phyloP scores from a whole-genome alignment of 2,797 vertebrate species.

The Lates japonicus region DNA sequence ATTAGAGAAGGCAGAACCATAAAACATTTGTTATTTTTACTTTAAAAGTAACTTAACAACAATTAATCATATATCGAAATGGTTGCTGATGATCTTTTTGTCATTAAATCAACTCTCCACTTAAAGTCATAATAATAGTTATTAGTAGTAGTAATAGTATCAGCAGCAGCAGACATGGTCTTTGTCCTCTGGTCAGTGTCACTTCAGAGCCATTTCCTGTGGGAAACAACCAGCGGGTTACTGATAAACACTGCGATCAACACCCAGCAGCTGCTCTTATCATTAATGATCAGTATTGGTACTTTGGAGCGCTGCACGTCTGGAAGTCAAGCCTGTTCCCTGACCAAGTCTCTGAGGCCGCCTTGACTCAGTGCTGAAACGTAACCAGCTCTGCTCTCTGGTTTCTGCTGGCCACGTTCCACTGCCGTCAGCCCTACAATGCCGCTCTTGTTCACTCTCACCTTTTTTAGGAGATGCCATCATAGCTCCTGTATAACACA shows the following conservation, averaged over 20 bases:
- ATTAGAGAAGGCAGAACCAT: too few species aligned
- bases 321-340: conserved; percentile 28
- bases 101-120: too few species aligned
- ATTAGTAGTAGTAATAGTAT: background rate
- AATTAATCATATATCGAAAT: too few species aligned
- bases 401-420: conserved; percentile 42
- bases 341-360: conserved; percentile 5
- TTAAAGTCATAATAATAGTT: background rate
- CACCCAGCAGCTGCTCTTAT: conserved; percentile 1
- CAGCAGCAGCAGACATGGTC: background rate
- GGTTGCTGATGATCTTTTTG: too few species aligned
- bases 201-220: background rate
- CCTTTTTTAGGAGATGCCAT: conserved; percentile 18
- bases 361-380: conserved; percentile 6
- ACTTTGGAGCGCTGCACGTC: background rate
- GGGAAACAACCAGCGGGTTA: background rate
- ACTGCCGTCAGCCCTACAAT: conserved; percentile 35
- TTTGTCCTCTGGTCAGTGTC: background rate
- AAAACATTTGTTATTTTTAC: too few species aligned
- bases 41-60: too few species aligned
- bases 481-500: conserved; percentile 2
- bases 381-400: conserved; percentile 29
- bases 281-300: background rate
- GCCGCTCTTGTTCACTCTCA: conserved; percentile 47
- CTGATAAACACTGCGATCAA: conserved; percentile 29